Evolutionary conservation across 64 coral and sea anemone species (phyloP), one percentile per base, ranked within the genome.

Genomic region (Hydrozoanthus tunicans): DNA sequence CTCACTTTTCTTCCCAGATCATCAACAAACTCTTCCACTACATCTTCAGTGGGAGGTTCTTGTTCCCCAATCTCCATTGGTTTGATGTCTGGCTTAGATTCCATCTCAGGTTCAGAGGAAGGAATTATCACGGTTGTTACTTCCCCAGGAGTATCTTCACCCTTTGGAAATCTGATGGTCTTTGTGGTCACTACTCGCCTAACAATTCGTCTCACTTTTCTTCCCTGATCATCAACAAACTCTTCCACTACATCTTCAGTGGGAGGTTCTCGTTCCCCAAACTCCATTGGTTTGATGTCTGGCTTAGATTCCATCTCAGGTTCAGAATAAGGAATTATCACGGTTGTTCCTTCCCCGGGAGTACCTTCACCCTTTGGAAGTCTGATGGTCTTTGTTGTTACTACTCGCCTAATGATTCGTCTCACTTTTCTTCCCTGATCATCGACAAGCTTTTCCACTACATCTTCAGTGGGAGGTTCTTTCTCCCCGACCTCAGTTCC

Each of bases 401-500:
- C 62, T n/a, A 78, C 73, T 26, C 92, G 84, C 3, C 75, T 78
- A n/a, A 79, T 60, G 76, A 58, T 15, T 66, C 64, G 66, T 91
- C 80, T 65, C 43, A 90, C 65, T 64, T 57, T 77, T 85, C 88
- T 78, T 56, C 75, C 89, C 69, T 93, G 65, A 88, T 96, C 76
- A 90, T 92, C 57, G 80, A 58, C 70, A 56, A 77, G 53, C 6
- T 91, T 60, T 14, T 90, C 71, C 17, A 79, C 54, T 69, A 66
- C 59, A 91, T 91, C 53, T 81, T 72, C 26, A 17, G 79, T 81
- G 6, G 89, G 32, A 66, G 63, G 63, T 17, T 82, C 71, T 55
- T 53, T 51, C 20, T 70, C 27, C 10, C 62, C 10, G 32, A 12
- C 58, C 14, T 58, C 53, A 4, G 62, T 43, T 43, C 32, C 32